A percentile compares a stretch with the other conserved stretches of the same genome.
Evolutionary conservation across 2,888 invertebrate species (phyloP).

Genomic region (Acrobasis consociella): DNA sequence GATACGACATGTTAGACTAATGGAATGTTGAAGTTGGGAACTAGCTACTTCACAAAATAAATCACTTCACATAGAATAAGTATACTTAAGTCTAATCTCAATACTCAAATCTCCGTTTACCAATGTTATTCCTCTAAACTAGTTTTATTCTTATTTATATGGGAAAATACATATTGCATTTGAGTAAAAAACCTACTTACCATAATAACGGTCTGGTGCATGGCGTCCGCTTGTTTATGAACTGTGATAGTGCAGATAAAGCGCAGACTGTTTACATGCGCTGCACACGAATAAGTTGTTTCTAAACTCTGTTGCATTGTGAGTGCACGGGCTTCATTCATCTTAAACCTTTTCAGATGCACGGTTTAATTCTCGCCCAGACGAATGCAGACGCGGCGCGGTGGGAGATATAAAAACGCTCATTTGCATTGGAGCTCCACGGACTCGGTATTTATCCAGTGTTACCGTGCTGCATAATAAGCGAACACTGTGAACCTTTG

Average conservation of each 20-base stretch:
- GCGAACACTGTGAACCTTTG: conserved; percentile 59
- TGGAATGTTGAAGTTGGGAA: no score
- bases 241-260: conserved; percentile 54
- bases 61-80: no score
- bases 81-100: background rate
- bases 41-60: no score
- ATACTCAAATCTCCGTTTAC: background rate
- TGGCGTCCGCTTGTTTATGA: conserved; percentile 44
- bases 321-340: conserved; percentile 67
- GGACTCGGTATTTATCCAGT: conserved; percentile 69
- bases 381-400: conserved; percentile 54
- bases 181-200: conserved; percentile 29
- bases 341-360: conserved; percentile 76
- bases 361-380: conserved; percentile 69
- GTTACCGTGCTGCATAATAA: conserved; percentile 69
- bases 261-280: conserved; percentile 66
- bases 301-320: conserved; percentile 75
- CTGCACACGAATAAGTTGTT: conserved; percentile 70
- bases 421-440: conserved; percentile 71
- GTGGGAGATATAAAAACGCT: conserved; percentile 67
- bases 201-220: conserved; percentile 35
- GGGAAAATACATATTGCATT: conserved; percentile 21
- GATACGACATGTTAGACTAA: no score
- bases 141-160: background rate
- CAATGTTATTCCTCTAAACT: background rate